Conservation (phyloP, 2,888 invertebrate species). For the Lasioglossum calceatum region DNA sequence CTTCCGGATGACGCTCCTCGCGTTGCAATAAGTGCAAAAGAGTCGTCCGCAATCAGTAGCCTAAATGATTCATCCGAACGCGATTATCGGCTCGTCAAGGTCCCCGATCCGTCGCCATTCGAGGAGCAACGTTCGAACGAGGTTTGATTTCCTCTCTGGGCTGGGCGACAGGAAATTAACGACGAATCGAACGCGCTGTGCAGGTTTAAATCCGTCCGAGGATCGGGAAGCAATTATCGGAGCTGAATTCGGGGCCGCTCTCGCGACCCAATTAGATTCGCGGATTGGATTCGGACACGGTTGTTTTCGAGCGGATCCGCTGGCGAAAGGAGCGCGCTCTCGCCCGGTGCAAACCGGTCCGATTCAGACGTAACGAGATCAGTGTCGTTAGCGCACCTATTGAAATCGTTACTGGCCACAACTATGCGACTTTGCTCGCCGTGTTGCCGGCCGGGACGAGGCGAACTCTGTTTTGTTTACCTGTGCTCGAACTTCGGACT, state of each 20-base stretch:
- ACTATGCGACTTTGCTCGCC: neutral
- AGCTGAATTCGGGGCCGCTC: conserved; percentile 26
- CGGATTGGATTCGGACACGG: conserved; percentile 3
- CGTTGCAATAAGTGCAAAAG: neutral
- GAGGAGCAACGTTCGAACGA: conserved; percentile 19
- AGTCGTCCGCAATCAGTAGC: neutral
- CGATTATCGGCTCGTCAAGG: conserved; percentile 34
- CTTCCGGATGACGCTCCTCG: neutral
- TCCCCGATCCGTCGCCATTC: conserved; percentile 9
- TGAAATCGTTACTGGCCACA: neutral
- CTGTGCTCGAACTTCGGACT: neutral
- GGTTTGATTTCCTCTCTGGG: conserved; percentile 52
- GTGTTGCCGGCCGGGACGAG: neutral
- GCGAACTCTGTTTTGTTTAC: neutral
- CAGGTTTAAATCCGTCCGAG: conserved; percentile 58
- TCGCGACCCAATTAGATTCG: conserved; percentile 49
- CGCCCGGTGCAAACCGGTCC: conserved; percentile 4
- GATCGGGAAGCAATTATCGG: conserved; percentile 51
- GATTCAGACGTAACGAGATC: conserved; percentile 15
- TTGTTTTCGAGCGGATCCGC: conserved; percentile 24
- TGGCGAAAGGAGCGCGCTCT: neutral
- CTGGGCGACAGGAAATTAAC: conserved; percentile 61
- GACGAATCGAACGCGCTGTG: conserved; percentile 58
- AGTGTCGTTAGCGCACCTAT: conserved; percentile 11
- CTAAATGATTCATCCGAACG: conserved; percentile 40